phyloP scores from a whole-genome alignment of 2,797 vertebrate species.

The Miichthys miiuy region DNA sequence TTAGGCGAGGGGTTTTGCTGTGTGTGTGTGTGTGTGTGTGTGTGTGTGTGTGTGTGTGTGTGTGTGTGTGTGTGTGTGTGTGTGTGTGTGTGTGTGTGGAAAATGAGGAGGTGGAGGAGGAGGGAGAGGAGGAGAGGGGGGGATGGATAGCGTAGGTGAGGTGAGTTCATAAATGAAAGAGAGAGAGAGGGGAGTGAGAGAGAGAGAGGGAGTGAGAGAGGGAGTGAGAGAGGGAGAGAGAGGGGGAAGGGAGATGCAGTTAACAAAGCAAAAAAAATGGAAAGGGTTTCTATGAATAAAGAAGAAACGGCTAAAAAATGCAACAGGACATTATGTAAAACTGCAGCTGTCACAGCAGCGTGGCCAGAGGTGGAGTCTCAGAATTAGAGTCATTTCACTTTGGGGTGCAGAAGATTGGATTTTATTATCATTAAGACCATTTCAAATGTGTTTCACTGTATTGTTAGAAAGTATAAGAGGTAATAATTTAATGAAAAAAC shows the following conservation, averaged over 20 bases:
- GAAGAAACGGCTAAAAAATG: slow-evolving; percentile 44
- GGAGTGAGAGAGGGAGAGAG: slow-evolving; percentile 1
- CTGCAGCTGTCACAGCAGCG: slow-evolving; percentile 13
- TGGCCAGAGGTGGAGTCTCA: not conserved
- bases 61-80: too few species aligned
- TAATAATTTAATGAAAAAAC: slow-evolving; percentile 1
- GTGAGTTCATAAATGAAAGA: slow-evolving; percentile 69
- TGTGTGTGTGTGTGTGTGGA: slow-evolving; percentile 25
- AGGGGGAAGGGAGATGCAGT: slow-evolving; percentile 49
- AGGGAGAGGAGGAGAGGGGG: slow-evolving; percentile 15
- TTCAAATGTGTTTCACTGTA: slow-evolving; percentile 1
- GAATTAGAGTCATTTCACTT: slow-evolving; percentile 17
- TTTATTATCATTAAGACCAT: slow-evolving; percentile 3
- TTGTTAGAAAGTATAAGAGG: not conserved
- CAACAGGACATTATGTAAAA: slow-evolving; percentile 48
- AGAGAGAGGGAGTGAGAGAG: not conserved
- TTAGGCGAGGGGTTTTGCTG: slow-evolving; percentile 65
- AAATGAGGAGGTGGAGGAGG: slow-evolving; percentile 52
- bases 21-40: too few species aligned
- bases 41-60: too few species aligned
- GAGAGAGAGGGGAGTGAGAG: not conserved
- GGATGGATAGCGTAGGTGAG: slow-evolving; percentile 68
- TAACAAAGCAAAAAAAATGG: slow-evolving; percentile 47
- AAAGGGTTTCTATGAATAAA: slow-evolving; percentile 27
- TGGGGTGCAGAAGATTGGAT: slow-evolving; percentile 9